phyloP scores from a whole-genome alignment of 2,113 vertebrate genomes.

The Lycaon pictus region DNA sequence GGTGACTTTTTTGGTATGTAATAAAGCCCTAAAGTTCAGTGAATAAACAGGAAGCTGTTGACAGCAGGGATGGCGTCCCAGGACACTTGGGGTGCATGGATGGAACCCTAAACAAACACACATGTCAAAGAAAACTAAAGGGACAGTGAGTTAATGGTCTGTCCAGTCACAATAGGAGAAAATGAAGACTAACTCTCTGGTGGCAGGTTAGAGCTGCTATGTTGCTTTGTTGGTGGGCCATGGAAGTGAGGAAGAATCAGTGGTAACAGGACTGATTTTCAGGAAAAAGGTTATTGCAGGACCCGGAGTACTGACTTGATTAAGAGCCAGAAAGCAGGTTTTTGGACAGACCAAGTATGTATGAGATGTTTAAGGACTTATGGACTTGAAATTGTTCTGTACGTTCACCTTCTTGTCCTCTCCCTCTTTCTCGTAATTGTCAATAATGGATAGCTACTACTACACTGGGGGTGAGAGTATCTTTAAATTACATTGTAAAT shows the following conservation, averaged over 20 bases:
- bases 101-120: neutral
- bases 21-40: neutral
- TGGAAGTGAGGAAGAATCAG: neutral
- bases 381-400: neutral
- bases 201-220: neutral
- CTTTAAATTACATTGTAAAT: neutral
- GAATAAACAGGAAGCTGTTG: neutral
- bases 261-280: neutral
- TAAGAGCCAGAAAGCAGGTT: neutral
- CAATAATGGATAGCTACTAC: neutral
- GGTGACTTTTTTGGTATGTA: neutral
- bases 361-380: neutral
- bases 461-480: neutral
- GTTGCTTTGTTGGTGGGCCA: neutral
- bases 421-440: neutral
- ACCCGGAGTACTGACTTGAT: neutral
- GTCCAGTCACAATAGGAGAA: neutral
- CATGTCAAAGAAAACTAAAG: neutral
- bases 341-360: neutral
- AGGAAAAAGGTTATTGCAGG: neutral
- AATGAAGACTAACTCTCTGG: neutral
- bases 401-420: neutral
- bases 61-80: neutral
- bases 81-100: neutral
- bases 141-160: neutral